phyloP scores from a whole-genome alignment of 2,888 invertebrate genomes.

The Plemyria rubiginata region DNA sequence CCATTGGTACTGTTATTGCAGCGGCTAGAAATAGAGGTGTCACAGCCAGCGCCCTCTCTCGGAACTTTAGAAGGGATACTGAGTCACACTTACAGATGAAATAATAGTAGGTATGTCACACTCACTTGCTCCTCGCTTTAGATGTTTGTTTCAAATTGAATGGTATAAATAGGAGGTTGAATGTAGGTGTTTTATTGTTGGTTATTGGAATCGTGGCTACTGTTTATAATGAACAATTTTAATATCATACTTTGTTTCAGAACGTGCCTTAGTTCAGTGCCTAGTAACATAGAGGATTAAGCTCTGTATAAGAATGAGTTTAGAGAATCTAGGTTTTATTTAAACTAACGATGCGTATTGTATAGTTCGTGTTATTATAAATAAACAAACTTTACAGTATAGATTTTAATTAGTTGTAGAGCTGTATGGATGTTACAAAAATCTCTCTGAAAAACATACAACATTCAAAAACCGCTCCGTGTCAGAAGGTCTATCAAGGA shows the following conservation, averaged over 20 bases:
- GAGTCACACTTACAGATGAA: slow-evolving; percentile 32
- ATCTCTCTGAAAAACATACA: too few species aligned
- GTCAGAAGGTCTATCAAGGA: too few species aligned
- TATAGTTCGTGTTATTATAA: too few species aligned
- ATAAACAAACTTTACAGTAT: neutral
- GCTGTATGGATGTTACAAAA: too few species aligned
- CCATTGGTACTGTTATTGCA: slow-evolving; percentile 82
- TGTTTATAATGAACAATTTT: slow-evolving; percentile 2
- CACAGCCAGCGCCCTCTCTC: slow-evolving; percentile 59
- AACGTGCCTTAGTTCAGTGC: neutral
- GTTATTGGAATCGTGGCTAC: slow-evolving; percentile 13
- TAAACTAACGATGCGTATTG: too few species aligned
- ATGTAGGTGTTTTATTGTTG: slow-evolving; percentile 33
- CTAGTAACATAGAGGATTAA: neutral
- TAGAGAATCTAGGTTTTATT: too few species aligned
- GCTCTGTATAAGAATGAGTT: too few species aligned
- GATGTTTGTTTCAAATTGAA: slow-evolving; percentile 24
- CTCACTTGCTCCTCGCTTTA: slow-evolving; percentile 13
- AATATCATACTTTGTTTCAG: neutral
- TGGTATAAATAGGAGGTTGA: slow-evolving; percentile 36
- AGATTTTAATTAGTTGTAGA: too few species aligned
- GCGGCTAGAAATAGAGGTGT: slow-evolving; percentile 71
- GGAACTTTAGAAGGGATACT: slow-evolving; percentile 36
- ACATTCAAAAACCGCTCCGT: too few species aligned
- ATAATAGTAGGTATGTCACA: slow-evolving; percentile 3